These are phyloP conservation scores for Melanostoma scalare DNA, from an alignment of 2,888 invertebrate genomes.

Conservation along the genomic window DNA sequence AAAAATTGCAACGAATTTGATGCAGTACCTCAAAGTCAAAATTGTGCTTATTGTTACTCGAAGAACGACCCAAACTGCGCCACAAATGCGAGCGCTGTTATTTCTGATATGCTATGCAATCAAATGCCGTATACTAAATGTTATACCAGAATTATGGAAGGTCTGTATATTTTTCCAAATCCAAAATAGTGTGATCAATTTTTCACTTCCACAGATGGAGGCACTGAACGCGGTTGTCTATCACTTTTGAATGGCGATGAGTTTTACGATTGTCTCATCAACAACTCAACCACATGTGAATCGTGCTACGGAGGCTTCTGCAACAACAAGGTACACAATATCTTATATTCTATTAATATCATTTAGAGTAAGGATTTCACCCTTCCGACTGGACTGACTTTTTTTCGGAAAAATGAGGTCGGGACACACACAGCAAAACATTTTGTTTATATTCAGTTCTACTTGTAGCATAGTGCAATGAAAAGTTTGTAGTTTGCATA, in stretches of 20 bases:
- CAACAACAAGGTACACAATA: slow-evolving; percentile 75
- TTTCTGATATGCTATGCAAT: slow-evolving; percentile 73
- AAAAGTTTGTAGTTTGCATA: too few species aligned
- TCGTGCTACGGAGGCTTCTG: slow-evolving; percentile 76
- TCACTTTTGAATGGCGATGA: slow-evolving; percentile 77
- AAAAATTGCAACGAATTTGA: slow-evolving; percentile 77
- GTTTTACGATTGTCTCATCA: slow-evolving; percentile 77
- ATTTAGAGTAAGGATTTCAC: slow-evolving; percentile 77
- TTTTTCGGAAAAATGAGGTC: too few species aligned
- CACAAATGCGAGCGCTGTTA: slow-evolving; percentile 70
- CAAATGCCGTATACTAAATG: slow-evolving; percentile 76
- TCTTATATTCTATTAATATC: slow-evolving; percentile 76
- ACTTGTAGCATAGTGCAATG: too few species aligned
- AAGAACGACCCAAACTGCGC: slow-evolving; percentile 78
- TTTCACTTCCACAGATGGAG: slow-evolving; percentile 74
- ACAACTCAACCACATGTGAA: slow-evolving; percentile 76
- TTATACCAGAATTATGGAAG: slow-evolving; percentile 76
- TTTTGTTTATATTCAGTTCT: too few species aligned
- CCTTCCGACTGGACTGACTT: slow-evolving; percentile 71
- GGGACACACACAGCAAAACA: too few species aligned
- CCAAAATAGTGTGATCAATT: neutral
- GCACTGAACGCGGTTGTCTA: slow-evolving; percentile 79
- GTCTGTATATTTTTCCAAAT: neutral
- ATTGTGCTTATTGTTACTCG: slow-evolving; percentile 78
- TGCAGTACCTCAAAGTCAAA: slow-evolving; percentile 72